These are phyloP conservation scores for Paedocypris sp. DNA, from an alignment of 2,113 vertebrate genomes.

Conservation along the genomic window DNA sequence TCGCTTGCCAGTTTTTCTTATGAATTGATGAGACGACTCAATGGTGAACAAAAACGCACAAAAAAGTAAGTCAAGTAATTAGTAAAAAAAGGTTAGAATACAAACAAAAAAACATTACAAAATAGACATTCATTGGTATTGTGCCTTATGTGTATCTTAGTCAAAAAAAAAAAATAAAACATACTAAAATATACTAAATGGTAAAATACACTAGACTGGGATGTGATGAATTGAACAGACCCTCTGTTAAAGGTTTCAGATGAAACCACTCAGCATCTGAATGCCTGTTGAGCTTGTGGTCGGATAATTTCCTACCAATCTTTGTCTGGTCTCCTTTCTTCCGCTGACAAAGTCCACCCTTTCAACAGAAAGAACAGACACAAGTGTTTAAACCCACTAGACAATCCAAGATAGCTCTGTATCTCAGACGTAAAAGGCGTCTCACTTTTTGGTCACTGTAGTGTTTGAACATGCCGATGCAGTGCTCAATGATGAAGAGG, in stretches of 20 bases:
- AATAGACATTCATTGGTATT: too few species aligned
- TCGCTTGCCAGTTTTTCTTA: too few species aligned
- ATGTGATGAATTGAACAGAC: constrained; percentile 22
- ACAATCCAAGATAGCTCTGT: neutral
- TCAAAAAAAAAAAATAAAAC: neutral
- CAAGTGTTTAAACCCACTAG: neutral
- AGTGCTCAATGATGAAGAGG: constrained; percentile 94
- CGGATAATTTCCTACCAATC: constrained; percentile 84
- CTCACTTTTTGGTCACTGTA: constrained; percentile 78
- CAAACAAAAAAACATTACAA: too few species aligned
- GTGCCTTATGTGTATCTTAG: too few species aligned
- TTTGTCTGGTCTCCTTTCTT: constrained; percentile 64
- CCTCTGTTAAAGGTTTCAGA: constrained; percentile 74
- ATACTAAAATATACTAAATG: neutral
- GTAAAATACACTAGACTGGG: neutral
- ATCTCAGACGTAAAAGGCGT: too few species aligned
- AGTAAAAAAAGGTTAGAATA: too few species aligned
- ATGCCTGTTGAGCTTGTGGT: constrained; percentile 83
- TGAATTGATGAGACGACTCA: too few species aligned
- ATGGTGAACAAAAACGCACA: too few species aligned
- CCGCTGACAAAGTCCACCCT: constrained; percentile 70
- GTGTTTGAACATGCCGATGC: constrained; percentile 90
- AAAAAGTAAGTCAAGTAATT: too few species aligned
- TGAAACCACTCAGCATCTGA: constrained; percentile 92
- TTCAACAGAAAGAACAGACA: constrained; percentile 5